These are phyloP conservation scores for Tautogolabrus adspersus DNA, from an alignment of 2,113 vertebrate species.

Conservation along the genomic window DNA sequence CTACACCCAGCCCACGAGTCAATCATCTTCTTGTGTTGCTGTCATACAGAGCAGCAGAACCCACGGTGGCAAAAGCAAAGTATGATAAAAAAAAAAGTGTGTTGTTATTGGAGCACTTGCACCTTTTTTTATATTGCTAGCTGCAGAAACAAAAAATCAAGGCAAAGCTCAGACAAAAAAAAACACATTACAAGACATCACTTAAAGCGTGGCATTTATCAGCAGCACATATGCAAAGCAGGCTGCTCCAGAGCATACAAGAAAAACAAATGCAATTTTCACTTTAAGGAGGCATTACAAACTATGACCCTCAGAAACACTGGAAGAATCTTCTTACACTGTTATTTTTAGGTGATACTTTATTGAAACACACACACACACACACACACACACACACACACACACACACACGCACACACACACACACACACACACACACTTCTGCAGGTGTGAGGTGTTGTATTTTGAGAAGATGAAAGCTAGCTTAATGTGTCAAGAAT, in stretches of 20 bases:
- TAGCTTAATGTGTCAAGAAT: background rate
- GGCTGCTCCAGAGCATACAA: background rate
- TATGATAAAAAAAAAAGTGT: conserved; percentile 20
- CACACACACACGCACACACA: background rate
- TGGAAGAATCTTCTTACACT: background rate
- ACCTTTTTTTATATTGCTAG: conserved; percentile 5
- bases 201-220: conserved; percentile 4
- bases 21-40: conserved; percentile 44
- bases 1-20: conserved; percentile 39
- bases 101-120: conserved; percentile 1
- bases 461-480: background rate
- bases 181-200: conserved; percentile 1
- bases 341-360: background rate
- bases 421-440: background rate
- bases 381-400: background rate
- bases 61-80: background rate
- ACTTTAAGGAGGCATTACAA: background rate
- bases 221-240: conserved; percentile 16
- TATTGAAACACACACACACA: background rate
- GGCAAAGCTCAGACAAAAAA: background rate
- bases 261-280: background rate
- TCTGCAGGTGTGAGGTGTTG: background rate
- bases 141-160: conserved; percentile 13
- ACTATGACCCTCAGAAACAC: background rate
- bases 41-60: conserved; percentile 8